Conservation (phyloP, 1,140 invertebrate species). For the Ceratitis capitata region DNA sequence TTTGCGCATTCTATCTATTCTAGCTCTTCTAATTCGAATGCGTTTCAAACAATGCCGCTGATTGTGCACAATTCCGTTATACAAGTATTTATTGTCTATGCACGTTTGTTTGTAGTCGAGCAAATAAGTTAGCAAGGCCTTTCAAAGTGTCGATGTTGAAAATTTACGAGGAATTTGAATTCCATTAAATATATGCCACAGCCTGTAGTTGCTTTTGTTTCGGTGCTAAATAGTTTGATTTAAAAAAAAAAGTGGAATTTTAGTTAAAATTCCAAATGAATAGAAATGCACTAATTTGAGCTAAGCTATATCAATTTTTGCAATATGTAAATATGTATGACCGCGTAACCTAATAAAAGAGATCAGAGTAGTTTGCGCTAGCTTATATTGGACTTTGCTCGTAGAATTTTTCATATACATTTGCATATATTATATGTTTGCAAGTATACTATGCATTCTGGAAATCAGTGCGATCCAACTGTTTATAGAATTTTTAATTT, state of each 20-base stretch:
- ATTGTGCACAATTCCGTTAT: background rate
- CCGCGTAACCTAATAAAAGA: no score
- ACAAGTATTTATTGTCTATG: background rate
- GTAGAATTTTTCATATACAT: no score
- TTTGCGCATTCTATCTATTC: conserved; percentile 3
- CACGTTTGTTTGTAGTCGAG: background rate
- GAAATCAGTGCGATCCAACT: no score
- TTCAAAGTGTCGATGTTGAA: conserved; percentile 4
- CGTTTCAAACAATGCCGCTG: background rate
- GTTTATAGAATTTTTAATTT: no score
- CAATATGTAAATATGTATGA: no score
- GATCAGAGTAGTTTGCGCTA: no score
- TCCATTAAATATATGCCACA: background rate
- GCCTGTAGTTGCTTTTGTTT: background rate
- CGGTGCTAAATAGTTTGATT: background rate
- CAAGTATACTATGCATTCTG: no score
- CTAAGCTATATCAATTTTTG: no score
- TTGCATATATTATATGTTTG: no score
- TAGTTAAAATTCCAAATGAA: no score
- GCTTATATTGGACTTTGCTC: no score
- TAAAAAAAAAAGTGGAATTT: background rate
- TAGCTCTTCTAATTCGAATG: background rate
- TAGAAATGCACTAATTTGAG: no score
- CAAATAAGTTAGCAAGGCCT: background rate
- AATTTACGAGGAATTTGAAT: background rate